A percentile compares a stretch with the other conserved stretches of the same genome.
Conservation (phyloP, 2,113 vertebrate genomes). For the Ptyas mucosa region DNA sequence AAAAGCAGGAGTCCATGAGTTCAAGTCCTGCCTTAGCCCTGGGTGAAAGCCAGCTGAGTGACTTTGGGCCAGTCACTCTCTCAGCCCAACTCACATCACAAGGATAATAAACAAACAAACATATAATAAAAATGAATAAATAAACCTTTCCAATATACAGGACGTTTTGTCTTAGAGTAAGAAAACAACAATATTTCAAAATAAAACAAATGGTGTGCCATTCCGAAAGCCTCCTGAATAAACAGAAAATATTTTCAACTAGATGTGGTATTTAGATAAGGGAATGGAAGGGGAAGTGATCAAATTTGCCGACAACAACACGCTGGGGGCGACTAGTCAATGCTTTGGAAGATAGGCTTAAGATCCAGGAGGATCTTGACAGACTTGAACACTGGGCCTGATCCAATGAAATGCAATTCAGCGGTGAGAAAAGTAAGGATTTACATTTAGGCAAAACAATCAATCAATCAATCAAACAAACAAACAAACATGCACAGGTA, state of each 20-base stretch:
- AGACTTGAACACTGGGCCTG: neutral
- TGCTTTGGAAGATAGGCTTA: neutral
- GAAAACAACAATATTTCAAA: neutral
- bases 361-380: neutral
- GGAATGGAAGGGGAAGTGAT: neutral
- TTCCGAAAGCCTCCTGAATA: neutral
- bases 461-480: neutral
- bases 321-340: neutral
- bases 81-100: neutral
- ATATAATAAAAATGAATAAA: neutral
- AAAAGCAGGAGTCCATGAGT: neutral
- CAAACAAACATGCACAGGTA: neutral
- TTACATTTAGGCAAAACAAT: neutral
- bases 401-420: neutral
- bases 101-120: neutral
- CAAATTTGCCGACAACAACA: neutral
- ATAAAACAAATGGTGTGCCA: neutral
- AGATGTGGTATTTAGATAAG: neutral
- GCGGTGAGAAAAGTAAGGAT: neutral
- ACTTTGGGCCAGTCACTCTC: neutral
- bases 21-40: neutral
- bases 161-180: neutral
- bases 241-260: neutral
- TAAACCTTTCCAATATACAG: neutral
- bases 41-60: neutral